Percentiles rank a stretch among this genome's conserved stretches.
Conservation (phyloP, 2,113 vertebrate species). For the Polypterus senegalus region DNA sequence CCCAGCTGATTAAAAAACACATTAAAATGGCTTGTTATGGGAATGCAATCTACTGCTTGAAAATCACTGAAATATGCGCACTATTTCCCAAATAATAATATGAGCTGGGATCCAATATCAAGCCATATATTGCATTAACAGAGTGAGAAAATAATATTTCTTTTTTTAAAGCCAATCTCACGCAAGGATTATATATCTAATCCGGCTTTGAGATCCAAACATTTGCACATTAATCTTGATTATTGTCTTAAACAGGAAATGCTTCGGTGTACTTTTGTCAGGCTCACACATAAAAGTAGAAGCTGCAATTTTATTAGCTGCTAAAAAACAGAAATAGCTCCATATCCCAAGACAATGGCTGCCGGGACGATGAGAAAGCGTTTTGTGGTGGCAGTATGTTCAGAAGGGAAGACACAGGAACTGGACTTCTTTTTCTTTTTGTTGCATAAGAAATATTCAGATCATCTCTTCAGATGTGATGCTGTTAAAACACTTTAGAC, state of each 20-base stretch:
- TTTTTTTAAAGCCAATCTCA: constrained; percentile 19
- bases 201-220: constrained; percentile 10
- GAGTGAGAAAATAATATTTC: constrained; percentile 16
- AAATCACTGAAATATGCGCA: constrained; percentile 31
- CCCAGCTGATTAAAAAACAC: constrained; percentile 25
- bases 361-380: neutral
- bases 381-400: neutral
- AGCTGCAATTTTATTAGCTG: constrained; percentile 10
- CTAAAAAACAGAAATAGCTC: constrained; percentile 7
- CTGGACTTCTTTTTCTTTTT: too few species aligned
- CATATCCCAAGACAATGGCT: neutral
- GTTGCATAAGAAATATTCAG: too few species aligned
- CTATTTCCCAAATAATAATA: constrained; percentile 34
- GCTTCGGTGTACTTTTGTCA: constrained; percentile 2
- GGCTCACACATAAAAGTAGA: constrained; percentile 1
- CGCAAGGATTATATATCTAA: constrained; percentile 8
- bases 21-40: constrained; percentile 38
- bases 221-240: constrained; percentile 15
- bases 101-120: constrained; percentile 20
- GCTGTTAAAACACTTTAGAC: too few species aligned
- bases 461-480: too few species aligned
- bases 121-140: constrained; percentile 21
- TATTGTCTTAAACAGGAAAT: constrained; percentile 18
- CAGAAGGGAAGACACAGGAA: too few species aligned
- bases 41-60: constrained; percentile 34